A percentile compares a stretch with the other conserved stretches of the same genome.
phyloP scores from a whole-genome alignment of 2,797 vertebrate species.

The Meda fulgida region DNA sequence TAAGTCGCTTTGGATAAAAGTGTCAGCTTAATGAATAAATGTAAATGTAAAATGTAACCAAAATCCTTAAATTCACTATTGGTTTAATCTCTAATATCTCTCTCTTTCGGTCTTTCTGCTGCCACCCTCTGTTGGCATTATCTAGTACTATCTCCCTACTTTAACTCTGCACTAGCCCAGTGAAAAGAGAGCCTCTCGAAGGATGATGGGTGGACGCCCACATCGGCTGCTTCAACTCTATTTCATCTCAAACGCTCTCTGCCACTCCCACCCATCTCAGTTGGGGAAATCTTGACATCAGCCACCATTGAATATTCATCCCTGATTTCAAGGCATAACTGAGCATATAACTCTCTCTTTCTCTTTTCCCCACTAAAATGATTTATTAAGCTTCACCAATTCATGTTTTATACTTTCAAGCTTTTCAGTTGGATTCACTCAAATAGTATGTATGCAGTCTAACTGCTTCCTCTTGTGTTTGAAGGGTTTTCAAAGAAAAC shows the following conservation, averaged over 20 bases:
- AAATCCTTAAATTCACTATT: not conserved
- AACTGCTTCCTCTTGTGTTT: not conserved
- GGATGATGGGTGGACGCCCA: not conserved
- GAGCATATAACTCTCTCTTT: conserved; percentile 48
- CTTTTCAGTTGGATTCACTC: not conserved
- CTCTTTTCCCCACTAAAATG: not conserved
- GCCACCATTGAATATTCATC: conserved; percentile 51
- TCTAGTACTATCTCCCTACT: not conserved
- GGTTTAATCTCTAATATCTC: not conserved
- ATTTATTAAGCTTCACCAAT: conserved; percentile 44
- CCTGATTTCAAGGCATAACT: conserved; percentile 32
- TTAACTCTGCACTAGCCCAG: not conserved
- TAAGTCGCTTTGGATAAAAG: too few species aligned
- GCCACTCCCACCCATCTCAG: conserved; percentile 13
- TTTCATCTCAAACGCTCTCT: conserved; percentile 20
- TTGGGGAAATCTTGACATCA: conserved; percentile 17
- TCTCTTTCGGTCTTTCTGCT: conserved; percentile 13
- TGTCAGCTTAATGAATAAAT: too few species aligned
- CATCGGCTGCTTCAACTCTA: not conserved
- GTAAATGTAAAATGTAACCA: too few species aligned
- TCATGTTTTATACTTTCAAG: conserved; percentile 27
- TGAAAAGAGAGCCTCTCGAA: not conserved
- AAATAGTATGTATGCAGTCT: not conserved
- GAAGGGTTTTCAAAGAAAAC: conserved; percentile 32
- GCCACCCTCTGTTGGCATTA: not conserved